Conservation (phyloP, 1,140 invertebrate species). For the Phthorimaea operculella region DNA sequence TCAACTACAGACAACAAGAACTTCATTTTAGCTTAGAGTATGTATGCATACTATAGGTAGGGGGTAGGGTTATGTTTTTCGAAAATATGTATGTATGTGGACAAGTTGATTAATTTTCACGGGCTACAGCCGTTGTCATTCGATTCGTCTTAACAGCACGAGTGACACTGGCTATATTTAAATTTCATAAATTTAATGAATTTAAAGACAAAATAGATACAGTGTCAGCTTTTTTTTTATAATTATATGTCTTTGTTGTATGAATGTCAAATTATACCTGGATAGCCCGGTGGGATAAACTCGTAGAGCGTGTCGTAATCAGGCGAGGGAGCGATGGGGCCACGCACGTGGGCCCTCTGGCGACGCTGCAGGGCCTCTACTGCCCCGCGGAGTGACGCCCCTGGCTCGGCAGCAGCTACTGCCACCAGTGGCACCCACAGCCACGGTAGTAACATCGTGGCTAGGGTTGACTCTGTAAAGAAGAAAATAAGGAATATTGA, state of each 20-base stretch:
- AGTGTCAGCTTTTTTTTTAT: too few species aligned
- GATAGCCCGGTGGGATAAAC: constrained; percentile 46
- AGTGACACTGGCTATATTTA: too few species aligned
- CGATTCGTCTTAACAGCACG: too few species aligned
- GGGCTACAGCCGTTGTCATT: too few species aligned
- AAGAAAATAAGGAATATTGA: not conserved
- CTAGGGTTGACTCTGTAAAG: not conserved
- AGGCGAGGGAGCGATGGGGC: constrained; percentile 23
- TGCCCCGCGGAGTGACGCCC: constrained; percentile 55
- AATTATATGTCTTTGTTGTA: too few species aligned
- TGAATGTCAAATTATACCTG: constrained; percentile 25
- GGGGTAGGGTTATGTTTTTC: too few species aligned
- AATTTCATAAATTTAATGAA: too few species aligned
- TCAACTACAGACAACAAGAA: not conserved
- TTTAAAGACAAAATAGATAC: too few species aligned
- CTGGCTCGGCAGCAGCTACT: constrained; percentile 34
- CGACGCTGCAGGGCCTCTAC: constrained; percentile 60
- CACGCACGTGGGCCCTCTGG: constrained; percentile 45
- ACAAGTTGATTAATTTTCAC: too few species aligned
- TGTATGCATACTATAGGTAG: too few species aligned
- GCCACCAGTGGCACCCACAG: constrained; percentile 32
- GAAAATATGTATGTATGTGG: too few species aligned
- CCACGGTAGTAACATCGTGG: constrained; percentile 37
- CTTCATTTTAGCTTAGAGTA: too few species aligned
- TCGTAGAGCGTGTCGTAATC: constrained; percentile 55